Base-by-base conservation (phyloP, 37 sponge, comb jelly and placozoan species). In the Bolinopsis microptera region DNA sequence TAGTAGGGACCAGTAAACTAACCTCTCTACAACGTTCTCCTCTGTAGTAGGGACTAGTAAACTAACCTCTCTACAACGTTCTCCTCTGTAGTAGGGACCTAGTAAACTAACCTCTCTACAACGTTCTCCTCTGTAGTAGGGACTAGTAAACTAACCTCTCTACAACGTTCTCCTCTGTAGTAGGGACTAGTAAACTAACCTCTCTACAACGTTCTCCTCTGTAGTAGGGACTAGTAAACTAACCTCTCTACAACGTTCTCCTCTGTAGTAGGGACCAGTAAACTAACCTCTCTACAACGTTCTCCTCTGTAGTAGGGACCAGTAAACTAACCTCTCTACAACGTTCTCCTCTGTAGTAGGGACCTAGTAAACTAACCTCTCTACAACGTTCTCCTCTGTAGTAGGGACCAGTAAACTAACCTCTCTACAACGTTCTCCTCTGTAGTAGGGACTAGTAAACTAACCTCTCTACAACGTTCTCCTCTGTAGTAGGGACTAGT, bases 281-380 rank as follows among this genome's bases (percentile, higher is more conserved):
- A n/a, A n/a, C 61, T 48, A 13, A 48, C 61, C 95, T 94, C 13
- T 94, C 95, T 18, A 24, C 68, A 22, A 97, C 95, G 34, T 98
- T 98, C 24, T 69, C 68, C 26, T 94, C 77, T 5, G 93, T 92
- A 69, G 97, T 97, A 30, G 93, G 69, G 35, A 93, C 69, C 0
- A 97, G 95, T 23, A 37, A 38, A 8, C 95, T 69, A 21, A 94
- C 94, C 97, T 97, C 96, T 13, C 96, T 97, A 76, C 97, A 98
- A 25, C 75, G 93, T 24, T 94, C 21, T 67, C 88, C n/a, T n/a
- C n/a, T n/a, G n/a, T n/a, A n/a, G n/a, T n/a, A n/a, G n/a, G n/a
- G n/a, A n/a, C n/a, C n/a, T n/a, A n/a, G n/a, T n/a, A n/a, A n/a
- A n/a, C 61, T 48, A 13, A 48, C 61, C 95, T 94, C 13, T 94